Base-by-base conservation (phyloP, 64 coral and sea anemone genomes). In the Pocillopora verrucosa region DNA sequence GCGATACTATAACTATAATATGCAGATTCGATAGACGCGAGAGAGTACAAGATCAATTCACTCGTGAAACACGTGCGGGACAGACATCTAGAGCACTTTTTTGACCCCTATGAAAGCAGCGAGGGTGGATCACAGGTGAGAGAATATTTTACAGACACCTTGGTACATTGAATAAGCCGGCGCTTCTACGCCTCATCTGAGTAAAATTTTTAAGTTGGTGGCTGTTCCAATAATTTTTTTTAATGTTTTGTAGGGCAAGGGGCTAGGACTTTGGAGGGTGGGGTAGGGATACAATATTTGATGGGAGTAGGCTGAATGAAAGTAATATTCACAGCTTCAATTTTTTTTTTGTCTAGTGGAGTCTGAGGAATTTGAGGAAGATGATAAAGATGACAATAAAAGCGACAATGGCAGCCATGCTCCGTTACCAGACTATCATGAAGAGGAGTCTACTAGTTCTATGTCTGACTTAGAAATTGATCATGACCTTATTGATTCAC, bases 61-160 rank as follows among this genome's bases (percentile, higher is more conserved):
- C 80, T 90, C 24, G 78, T 73, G 57, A 90, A 90, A 51, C 89
- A 90, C 70, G 79, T 90, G 22, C 34, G 89, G 60, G 36, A 73
- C 56, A 69, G 41, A 57, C 80, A 90, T 16, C 38, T 30, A 36
- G 56, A 25, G 41, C 69, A 90, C 63, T 65, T 89, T 72, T 86
- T n/a, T 65, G 34, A 73, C 56, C 30, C 37, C 22, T 51, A 56
- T 22, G 24, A 38, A 56, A 41, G 51, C 37, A 79, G 59, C 13
- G 76, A 6, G 41, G 59, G 45, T 58, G 76, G 37, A 25, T 79
- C 76, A 59, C 51, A 79, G 76, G 76, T 79, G 56, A 79, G 45
- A 59, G 25, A 38, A 79, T 79, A 38, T 57, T 58, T 22, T 79
- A 79, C 51, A 56, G 58, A 59, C 59, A 60, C 59, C 59, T 60